phyloP scores from a whole-genome alignment of 1,140 invertebrate genomes.

The Ganaspis sp. region DNA sequence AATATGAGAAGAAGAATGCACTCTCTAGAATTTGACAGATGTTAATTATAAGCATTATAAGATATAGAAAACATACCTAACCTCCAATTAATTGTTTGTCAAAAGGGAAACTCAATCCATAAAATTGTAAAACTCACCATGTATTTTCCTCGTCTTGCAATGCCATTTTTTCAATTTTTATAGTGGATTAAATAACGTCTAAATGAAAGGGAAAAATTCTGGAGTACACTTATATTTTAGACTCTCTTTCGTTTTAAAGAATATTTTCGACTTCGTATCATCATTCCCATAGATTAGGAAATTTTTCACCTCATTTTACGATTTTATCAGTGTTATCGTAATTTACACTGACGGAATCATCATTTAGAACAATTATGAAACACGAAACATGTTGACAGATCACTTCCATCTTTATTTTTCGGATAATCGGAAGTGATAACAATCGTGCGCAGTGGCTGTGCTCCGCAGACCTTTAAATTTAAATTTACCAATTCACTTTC shows the following conservation, averaged over 20 bases:
- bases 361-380: slow-evolving; percentile 40
- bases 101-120: slow-evolving; percentile 15
- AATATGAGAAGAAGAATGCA: background rate
- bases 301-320: slow-evolving; percentile 32
- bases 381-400: slow-evolving; percentile 54
- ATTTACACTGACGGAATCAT: background rate
- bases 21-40: background rate
- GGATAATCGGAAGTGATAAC: background rate
- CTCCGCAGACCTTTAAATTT: background rate
- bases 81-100: background rate
- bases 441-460: background rate
- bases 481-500: too few relatives aligned
- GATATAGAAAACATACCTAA: background rate
- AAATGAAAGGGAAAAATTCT: background rate
- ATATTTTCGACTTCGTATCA: slow-evolving; percentile 36
- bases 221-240: too few relatives aligned
- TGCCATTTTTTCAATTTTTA: slow-evolving; percentile 74
- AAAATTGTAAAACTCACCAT: slow-evolving; percentile 73
- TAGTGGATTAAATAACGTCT: background rate
- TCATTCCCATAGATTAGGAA: slow-evolving; percentile 32
- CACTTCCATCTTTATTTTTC: slow-evolving; percentile 56
- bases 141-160: slow-evolving; percentile 79
- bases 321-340: background rate
- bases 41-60: background rate
- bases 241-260: slow-evolving; percentile 23